Evolutionary conservation across 2,888 invertebrate genomes (phyloP).

Genomic region (Drymonia ruficornis): DNA sequence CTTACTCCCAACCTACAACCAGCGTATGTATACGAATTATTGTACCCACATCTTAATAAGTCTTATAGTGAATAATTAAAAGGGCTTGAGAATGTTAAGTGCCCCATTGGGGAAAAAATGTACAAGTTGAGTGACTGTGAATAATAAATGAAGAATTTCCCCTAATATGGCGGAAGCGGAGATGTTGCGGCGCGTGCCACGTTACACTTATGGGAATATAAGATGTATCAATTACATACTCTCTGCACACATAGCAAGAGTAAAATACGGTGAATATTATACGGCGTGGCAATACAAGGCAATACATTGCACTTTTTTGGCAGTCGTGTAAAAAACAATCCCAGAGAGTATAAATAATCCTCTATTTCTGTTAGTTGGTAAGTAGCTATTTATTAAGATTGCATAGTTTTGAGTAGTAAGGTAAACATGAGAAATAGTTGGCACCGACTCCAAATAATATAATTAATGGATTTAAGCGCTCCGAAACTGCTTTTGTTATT

Average conservation of each 20-base stretch:
- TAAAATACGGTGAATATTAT: conserved; percentile 7
- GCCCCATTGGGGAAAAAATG: conserved; percentile 64
- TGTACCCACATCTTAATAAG: conserved; percentile 53
- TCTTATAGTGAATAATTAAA: conserved; percentile 69
- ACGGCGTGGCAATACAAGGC: too few relatives aligned
- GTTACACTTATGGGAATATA: conserved; percentile 54
- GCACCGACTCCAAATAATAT: too few relatives aligned
- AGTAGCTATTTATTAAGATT: too few relatives aligned
- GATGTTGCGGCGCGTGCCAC: conserved; percentile 46
- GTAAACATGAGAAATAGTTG: too few relatives aligned
- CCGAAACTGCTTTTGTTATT: too few relatives aligned
- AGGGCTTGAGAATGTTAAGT: conserved; percentile 50
- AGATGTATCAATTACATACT: conserved; percentile 58
- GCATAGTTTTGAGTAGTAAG: too few relatives aligned
- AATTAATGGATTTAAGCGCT: too few relatives aligned
- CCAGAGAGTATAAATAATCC: too few relatives aligned
- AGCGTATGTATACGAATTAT: conserved; percentile 54
- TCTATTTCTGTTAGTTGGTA: too few relatives aligned
- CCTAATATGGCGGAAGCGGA: conserved; percentile 50
- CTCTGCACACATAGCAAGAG: conserved; percentile 16
- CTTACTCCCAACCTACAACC: too few relatives aligned
- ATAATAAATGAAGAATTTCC: conserved; percentile 75
- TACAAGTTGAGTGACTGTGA: conserved; percentile 70
- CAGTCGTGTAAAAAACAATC: too few relatives aligned
- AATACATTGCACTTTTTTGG: too few relatives aligned